Conservation (phyloP, 2,888 invertebrate genomes). For the Thecocarcelia acutangulata region DNA sequence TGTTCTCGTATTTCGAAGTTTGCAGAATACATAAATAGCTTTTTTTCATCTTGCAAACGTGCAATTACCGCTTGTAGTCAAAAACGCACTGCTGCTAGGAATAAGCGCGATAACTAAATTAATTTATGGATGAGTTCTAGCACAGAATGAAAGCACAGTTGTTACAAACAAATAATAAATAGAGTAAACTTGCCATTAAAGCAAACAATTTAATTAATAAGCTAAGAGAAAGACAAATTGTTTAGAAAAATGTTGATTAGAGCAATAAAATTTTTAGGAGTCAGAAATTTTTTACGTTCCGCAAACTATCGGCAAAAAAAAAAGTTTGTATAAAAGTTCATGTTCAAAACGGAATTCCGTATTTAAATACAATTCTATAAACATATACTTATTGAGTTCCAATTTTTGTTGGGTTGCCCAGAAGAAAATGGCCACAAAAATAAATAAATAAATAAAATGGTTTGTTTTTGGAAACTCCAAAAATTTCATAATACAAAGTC, state of each 20-base stretch:
- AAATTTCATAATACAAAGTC: no score
- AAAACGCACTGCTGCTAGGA: constrained; percentile 8
- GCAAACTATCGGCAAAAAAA: no score
- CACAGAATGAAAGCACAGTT: background rate
- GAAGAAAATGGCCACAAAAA: no score
- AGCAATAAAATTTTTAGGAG: constrained; percentile 28
- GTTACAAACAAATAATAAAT: background rate
- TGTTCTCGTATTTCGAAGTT: constrained; percentile 6
- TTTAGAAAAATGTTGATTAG: constrained; percentile 46
- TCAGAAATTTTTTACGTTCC: no score
- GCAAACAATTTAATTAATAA: constrained; percentile 55
- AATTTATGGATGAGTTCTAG: constrained; percentile 28
- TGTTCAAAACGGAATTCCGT: no score
- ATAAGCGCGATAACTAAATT: background rate
- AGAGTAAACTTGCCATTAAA: constrained; percentile 13
- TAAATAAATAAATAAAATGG: no score
- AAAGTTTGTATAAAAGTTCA: no score
- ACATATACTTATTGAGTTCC: no score
- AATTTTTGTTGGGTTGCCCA: no score
- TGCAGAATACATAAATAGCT: constrained; percentile 35
- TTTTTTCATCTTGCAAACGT: constrained; percentile 21
- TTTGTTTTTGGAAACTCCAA: no score
- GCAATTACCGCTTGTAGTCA: constrained; percentile 33
- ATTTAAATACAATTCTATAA: no score
- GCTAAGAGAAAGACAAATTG: constrained; percentile 43